Base-by-base conservation (phyloP, 2,888 invertebrate species). In the Cepaea hortensis region DNA sequence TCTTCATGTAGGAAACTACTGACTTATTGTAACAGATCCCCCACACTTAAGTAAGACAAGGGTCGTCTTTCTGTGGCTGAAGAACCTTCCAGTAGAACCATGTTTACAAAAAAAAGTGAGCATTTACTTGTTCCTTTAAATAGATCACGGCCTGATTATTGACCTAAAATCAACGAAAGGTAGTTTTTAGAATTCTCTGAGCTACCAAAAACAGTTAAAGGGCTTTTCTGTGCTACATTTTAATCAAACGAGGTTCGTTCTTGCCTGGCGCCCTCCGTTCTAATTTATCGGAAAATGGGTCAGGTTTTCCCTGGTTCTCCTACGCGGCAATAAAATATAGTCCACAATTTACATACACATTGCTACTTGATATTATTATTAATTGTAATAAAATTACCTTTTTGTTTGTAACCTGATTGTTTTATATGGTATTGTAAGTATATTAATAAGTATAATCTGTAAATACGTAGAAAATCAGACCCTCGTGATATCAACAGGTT, bases 231-330 rank as follows among this genome's bases (percentile, higher is more conserved):
- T 68, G 65, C 81, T 23, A 65, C 62, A 62, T 65, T 62, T 80
- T 46, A 62, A 80, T 73, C 35, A 73, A 73, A 73, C n/a, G n/a
- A 46, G 35, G 48, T 3, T 13, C 15, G 13, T 46, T 9, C 46
- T 13, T 4, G 62, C 35, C 20, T 48, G 11, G n/a, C 62, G 13
- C 62, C 55, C 82, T 72, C 72, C 82, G 13, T 20, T 72, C 72
- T 72, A 13, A 48, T 48, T 81, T 82, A 50, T 48, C 82, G 48
- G 55, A 72, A 82, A 82, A 70, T 82, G 72, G 82, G 82, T 82
- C 82, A 82, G 82, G 82, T 77, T 82, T 82, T 72, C 82, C 82
- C 72, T 50, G 5, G 70, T 72, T 50, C 72, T 13, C 23, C 5
- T 82, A 20, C 72, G 55, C 72, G n/a, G 50, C 35, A 82, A 72